Percentiles rank a stretch among this genome's conserved stretches.
phyloP scores from a whole-genome alignment of 2,797 vertebrate genomes.

The Denticeps clupeoides region DNA sequence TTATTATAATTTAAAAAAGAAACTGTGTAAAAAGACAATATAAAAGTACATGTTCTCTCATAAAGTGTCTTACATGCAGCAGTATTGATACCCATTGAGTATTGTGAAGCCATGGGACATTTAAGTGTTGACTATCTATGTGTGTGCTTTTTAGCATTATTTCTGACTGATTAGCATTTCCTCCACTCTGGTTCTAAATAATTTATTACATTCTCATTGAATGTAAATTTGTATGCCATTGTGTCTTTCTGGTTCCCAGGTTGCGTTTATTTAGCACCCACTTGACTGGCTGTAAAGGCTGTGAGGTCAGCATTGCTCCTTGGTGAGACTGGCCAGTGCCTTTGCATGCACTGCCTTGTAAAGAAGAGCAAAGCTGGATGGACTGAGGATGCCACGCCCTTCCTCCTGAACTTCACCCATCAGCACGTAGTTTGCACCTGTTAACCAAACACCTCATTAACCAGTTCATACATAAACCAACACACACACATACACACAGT shows the following conservation, averaged over 20 bases:
- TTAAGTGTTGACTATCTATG: too few species aligned
- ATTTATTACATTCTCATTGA: too few species aligned
- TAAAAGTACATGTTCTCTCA: too few species aligned
- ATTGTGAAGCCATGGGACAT: too few species aligned
- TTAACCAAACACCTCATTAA: background rate
- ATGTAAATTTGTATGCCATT: too few species aligned
- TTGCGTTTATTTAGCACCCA: background rate
- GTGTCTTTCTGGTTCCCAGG: background rate
- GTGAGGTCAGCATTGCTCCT: slow-evolving; percentile 57
- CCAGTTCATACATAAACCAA: background rate
- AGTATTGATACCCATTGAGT: too few species aligned
- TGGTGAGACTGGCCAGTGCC: slow-evolving; percentile 56
- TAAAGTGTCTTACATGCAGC: too few species aligned
- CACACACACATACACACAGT: background rate
- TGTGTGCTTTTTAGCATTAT: too few species aligned
- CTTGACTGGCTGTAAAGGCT: slow-evolving; percentile 15
- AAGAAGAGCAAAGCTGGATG: slow-evolving; percentile 70
- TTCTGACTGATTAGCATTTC: too few species aligned
- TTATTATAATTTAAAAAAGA: background rate
- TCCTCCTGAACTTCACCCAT: slow-evolving; percentile 67
- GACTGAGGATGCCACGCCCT: slow-evolving; percentile 57
- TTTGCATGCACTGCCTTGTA: slow-evolving; percentile 65
- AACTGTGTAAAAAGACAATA: background rate
- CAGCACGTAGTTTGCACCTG: slow-evolving; percentile 73
- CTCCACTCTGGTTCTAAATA: too few species aligned